These are phyloP conservation scores for Pagrus major DNA, from an alignment of 2,113 vertebrate species.

Conservation along the genomic window DNA sequence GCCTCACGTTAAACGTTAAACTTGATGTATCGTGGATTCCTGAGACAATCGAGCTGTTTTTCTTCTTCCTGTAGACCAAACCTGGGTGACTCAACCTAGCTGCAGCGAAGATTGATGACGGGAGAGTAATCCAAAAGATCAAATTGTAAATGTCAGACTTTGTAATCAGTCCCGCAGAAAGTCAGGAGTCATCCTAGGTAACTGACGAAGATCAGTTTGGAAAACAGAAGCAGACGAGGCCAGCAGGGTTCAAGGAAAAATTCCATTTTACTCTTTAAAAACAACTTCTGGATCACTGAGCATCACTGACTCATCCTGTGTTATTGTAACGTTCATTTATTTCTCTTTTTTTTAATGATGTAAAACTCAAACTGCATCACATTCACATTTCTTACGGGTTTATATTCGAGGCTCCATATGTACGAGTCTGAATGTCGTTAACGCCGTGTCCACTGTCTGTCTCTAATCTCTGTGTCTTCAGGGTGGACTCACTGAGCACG, in stretches of 20 bases:
- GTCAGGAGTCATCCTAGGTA: conserved; percentile 21
- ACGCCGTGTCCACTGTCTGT: neutral
- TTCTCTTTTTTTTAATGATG: no score
- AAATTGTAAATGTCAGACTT: conserved; percentile 37
- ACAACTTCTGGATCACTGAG: neutral
- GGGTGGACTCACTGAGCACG: conserved; percentile 2
- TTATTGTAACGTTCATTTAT: neutral
- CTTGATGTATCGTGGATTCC: neutral
- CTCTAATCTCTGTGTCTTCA: conserved; percentile 5
- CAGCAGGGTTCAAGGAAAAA: neutral
- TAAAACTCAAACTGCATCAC: neutral
- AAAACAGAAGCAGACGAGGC: neutral
- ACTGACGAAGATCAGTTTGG: neutral
- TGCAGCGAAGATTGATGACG: neutral
- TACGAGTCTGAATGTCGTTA: neutral
- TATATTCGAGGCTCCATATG: neutral
- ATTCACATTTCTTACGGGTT: neutral
- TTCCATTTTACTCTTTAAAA: neutral
- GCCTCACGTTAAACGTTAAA: neutral
- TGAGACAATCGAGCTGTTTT: neutral
- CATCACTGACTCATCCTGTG: neutral
- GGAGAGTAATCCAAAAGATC: neutral
- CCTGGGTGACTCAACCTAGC: neutral
- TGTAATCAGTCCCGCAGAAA: neutral
- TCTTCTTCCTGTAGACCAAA: neutral